Evolutionary conservation across 2,888 invertebrate species (phyloP).

Genomic region (Thelaira solivaga): DNA sequence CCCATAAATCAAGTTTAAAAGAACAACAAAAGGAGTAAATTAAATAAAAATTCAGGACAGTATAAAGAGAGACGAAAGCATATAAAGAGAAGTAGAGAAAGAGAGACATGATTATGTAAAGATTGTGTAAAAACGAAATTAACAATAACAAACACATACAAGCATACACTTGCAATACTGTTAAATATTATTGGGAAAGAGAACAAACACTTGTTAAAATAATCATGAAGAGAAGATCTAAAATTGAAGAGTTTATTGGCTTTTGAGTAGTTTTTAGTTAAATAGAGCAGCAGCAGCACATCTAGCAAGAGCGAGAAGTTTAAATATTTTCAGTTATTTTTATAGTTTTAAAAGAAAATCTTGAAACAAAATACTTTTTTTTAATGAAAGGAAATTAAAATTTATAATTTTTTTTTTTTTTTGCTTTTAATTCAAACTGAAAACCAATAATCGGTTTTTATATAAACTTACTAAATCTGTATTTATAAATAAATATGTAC

Average conservation of each 20-base stretch:
- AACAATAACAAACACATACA: no score
- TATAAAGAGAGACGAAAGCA: background rate
- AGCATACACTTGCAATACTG: no score
- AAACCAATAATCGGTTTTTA: constrained; percentile 11
- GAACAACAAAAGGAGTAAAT: background rate
- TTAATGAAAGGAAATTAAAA: background rate
- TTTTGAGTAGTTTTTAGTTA: constrained; percentile 31
- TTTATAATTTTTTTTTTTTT: no score
- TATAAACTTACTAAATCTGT: constrained; percentile 30
- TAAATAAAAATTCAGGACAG: constrained; percentile 5
- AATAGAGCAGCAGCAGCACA: constrained; percentile 37
- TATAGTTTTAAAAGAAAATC: constrained; percentile 42
- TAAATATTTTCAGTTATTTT: constrained; percentile 48
- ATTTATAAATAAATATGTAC: constrained; percentile 37
- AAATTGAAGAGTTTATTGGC: constrained; percentile 29
- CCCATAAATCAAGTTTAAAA: constrained; percentile 79
- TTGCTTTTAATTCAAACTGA: constrained; percentile 16
- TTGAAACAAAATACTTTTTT: constrained; percentile 34
- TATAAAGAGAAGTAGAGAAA: no score
- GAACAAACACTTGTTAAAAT: background rate
- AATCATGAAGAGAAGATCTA: background rate
- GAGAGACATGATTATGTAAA: no score
- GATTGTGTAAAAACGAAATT: no score
- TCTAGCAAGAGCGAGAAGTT: constrained; percentile 54
- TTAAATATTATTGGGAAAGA: background rate